phyloP scores from a whole-genome alignment of 2,888 invertebrate genomes.

The Darwinula stevensoni region DNA sequence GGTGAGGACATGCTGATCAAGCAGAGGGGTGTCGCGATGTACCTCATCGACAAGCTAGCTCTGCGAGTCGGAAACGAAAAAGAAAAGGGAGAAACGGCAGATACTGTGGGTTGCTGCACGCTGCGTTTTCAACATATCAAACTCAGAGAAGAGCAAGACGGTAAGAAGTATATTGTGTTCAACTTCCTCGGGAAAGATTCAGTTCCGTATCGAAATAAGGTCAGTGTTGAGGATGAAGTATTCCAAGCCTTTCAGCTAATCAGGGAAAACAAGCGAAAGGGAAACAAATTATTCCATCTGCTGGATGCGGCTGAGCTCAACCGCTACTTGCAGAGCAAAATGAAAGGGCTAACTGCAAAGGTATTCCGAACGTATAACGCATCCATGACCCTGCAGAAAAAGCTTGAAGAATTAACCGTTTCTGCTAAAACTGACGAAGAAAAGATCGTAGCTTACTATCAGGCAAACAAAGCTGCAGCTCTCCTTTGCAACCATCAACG shows the following conservation, averaged over 20 bases:
- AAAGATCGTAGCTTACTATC: conserved; percentile 63
- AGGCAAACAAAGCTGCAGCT: conserved; percentile 93
- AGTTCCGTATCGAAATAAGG: conserved; percentile 72
- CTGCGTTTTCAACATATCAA: conserved; percentile 82
- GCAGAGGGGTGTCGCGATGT: conserved; percentile 87
- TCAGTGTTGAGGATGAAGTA: conserved; percentile 88
- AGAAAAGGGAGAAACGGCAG: conserved; percentile 88
- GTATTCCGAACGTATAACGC: conserved; percentile 99
- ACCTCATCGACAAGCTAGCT: conserved; percentile 89
- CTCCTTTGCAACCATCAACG: conserved; percentile 99
- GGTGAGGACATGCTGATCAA: conserved; percentile 93
- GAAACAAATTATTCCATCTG: conserved; percentile 91
- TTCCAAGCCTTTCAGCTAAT: conserved; percentile 92
- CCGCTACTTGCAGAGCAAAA: conserved; percentile 84
- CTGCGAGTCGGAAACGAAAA: conserved; percentile 97
- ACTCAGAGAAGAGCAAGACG: conserved; percentile 18
- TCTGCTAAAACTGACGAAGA: conserved; percentile 40
- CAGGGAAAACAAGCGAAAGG: conserved; percentile 77
- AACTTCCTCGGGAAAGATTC: conserved; percentile 93
- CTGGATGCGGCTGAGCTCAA: conserved; percentile 85
- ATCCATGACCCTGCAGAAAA: conserved; percentile 88
- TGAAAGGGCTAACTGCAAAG: conserved; percentile 94
- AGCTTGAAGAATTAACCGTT: conserved; percentile 74
- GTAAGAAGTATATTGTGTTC: conserved; percentile 65
- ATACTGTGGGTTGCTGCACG: conserved; percentile 97